Evolutionary conservation across 2,888 invertebrate genomes (phyloP).

Genomic region (Adelognathus sp.): DNA sequence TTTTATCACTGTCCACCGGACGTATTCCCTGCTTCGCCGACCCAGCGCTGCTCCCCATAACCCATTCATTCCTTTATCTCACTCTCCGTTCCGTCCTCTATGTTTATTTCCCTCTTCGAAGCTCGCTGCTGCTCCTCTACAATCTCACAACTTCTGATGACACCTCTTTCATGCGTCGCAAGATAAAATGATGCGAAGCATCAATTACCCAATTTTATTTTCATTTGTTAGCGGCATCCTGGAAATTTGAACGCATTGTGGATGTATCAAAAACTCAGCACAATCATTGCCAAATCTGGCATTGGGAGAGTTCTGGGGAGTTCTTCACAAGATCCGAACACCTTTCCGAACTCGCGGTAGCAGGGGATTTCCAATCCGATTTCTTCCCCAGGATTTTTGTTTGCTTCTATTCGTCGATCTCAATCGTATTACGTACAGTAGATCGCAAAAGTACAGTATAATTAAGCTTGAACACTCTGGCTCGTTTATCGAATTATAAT

Average conservation of each 20-base stretch:
- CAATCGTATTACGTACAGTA: background rate
- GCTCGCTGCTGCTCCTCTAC: slow-evolving; percentile 38
- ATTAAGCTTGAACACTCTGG: too few relatives aligned
- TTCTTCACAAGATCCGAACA: too few relatives aligned
- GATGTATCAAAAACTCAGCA: background rate
- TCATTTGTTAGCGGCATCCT: background rate
- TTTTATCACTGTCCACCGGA: slow-evolving; percentile 79
- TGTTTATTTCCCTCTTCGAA: slow-evolving; percentile 57
- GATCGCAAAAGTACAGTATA: too few relatives aligned
- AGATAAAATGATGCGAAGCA: slow-evolving; percentile 24
- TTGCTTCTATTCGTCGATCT: background rate
- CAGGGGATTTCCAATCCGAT: too few relatives aligned
- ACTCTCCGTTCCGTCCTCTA: slow-evolving; percentile 39
- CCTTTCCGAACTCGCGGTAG: too few relatives aligned
- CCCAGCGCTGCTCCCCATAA: slow-evolving; percentile 45
- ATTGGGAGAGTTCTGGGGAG: too few relatives aligned
- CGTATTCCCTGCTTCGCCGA: slow-evolving; percentile 53
- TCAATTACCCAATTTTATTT: slow-evolving; percentile 32
- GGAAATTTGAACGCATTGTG: background rate
- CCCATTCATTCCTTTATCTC: slow-evolving; percentile 44
- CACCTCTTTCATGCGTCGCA: slow-evolving; percentile 34
- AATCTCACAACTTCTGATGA: slow-evolving; percentile 32
- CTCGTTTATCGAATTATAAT: too few relatives aligned
- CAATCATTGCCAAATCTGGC: background rate
- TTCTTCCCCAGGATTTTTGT: too few relatives aligned